phyloP scores from a whole-genome alignment of 2,797 vertebrate genomes.

The Acipenser ruthenus region DNA sequence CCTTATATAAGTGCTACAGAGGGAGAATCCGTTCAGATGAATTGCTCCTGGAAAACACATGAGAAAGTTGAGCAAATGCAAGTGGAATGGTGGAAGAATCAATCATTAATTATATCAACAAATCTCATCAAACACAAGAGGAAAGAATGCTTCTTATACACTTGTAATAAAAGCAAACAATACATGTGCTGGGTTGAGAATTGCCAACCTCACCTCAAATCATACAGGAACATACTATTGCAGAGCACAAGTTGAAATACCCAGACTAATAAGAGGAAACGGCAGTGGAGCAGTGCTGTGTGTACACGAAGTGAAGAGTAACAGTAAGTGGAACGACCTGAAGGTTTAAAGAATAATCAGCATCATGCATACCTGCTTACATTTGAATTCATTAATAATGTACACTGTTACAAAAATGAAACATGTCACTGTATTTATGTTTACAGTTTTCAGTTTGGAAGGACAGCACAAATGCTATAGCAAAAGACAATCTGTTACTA shows the following conservation, averaged over 20 bases:
- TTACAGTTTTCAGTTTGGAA: no score
- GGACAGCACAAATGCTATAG: no score
- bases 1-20: slow-evolving; percentile 6
- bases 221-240: slow-evolving; percentile 46
- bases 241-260: slow-evolving; percentile 35
- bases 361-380: no score
- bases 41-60: slow-evolving; percentile 19
- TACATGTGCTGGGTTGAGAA: slow-evolving; percentile 11
- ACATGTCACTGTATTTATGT: no score
- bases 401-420: no score
- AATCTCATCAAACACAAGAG: rapidly evolving
- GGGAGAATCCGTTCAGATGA: slow-evolving; percentile 8
- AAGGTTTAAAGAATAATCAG: no score
- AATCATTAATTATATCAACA: rapidly evolving
- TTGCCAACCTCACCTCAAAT: slow-evolving; percentile 18
- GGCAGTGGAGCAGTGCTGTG: slow-evolving; percentile 43
- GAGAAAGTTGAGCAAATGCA: rapidly evolving
- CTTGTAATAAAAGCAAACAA: rapidly evolving
- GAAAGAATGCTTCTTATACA: rapidly evolving
- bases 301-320: slow-evolving; percentile 12
- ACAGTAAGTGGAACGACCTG: no score
- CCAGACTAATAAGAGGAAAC: rapidly evolving
- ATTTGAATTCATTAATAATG: no score
- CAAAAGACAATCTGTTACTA: no score
- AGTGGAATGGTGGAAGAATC: slow-evolving; percentile 19